Evolutionary conservation across 2,113 vertebrate species (phyloP).

Genomic region (Myrmecophaga tridactyla): DNA sequence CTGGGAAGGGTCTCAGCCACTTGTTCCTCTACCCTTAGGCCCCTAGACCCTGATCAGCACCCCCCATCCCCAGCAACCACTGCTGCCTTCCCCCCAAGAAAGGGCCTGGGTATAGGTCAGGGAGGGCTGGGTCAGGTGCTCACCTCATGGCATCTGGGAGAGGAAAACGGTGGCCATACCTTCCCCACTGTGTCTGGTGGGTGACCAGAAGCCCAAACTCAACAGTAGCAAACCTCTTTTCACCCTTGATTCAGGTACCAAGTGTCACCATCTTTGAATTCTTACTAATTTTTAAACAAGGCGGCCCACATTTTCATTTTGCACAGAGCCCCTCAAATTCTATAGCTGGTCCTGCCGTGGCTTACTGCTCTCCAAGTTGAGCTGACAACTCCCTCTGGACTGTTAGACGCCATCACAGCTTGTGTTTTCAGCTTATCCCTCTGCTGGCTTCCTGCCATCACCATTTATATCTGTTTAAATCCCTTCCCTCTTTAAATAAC

Average conservation of each 20-base stretch:
- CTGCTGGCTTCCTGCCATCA: not conserved
- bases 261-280: not conserved
- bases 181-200: too few relatives aligned
- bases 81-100: not conserved
- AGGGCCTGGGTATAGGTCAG: too few relatives aligned
- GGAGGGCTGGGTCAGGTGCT: not conserved
- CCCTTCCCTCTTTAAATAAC: not conserved
- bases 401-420: not conserved
- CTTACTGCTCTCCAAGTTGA: not conserved
- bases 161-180: not conserved
- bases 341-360: not conserved
- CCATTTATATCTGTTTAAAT: rapidly evolving
- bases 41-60: not conserved
- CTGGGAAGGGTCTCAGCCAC: not conserved
- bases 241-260: not conserved
- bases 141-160: not conserved
- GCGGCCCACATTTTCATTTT: not conserved
- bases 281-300: not conserved
- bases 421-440: not conserved
- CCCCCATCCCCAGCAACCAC: not conserved
- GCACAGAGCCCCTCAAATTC: not conserved
- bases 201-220: not conserved
- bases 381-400: not conserved
- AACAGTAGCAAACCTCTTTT: not conserved
- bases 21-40: too few relatives aligned